Base-by-base conservation (phyloP, 2,113 vertebrate genomes). In the Melanerpes formicivorus region DNA sequence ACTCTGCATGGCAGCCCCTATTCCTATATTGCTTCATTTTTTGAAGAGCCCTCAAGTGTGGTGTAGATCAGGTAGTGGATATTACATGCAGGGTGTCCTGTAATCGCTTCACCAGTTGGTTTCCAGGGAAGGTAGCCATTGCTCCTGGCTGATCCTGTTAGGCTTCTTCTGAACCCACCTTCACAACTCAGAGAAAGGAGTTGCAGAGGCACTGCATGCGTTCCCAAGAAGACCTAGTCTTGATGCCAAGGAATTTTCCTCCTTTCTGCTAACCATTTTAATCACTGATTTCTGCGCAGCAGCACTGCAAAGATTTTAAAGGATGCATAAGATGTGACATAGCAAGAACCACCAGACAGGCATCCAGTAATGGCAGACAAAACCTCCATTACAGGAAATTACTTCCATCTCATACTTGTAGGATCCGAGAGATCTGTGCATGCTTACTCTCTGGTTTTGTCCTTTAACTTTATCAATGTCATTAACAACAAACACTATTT, bases 221-320 rank as follows among this genome's bases (percentile, higher is more conserved):
- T 77, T 81, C 56, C 55, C 46, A 27, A 59, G 22, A 44, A 87
- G 27, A 32, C 9, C 21, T 63, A 64, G 7, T 60, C 62, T 59
- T 52, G 40, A 74, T 76, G 84, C 78, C 80, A 48, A 80, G 34
- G 67, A 90, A 59, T 88, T 63, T 63, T 63, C 59, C 25, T 70
- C 55, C 84, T 46, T 92, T 82, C 78, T 90, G 60, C 69, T 80
- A 82, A 71, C 26, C n/a, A 7, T 80, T 95, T 90, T 56, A 93
- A 90, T 72, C n/a, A 59, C 50, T 86, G 73, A 32, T 4, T 79
- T 88, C 74, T 87, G 71, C 75, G 56, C 23, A 71, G 87, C 37
- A 89, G 84, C 81, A 46, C 58, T 88, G 84, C 78, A 70, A 52
- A 79, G 67, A 67, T 74, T 87, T 92, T 52, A 80, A 92, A 66